Evolutionary conservation across 2,888 invertebrate genomes (phyloP), one percentile per base, ranked within the genome.

Genomic region (Eubasilissa splendida): DNA sequence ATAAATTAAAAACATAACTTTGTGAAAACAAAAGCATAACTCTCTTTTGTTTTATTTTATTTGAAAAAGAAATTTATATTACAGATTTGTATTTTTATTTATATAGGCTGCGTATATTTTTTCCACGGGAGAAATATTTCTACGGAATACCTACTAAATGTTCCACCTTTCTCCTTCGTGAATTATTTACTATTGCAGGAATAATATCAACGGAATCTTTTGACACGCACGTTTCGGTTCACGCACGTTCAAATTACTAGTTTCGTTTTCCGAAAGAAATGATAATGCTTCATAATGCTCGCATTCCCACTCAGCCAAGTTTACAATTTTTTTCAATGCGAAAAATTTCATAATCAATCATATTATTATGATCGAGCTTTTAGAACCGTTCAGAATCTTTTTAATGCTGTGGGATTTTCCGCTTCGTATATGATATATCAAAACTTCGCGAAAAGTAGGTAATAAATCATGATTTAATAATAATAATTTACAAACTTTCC

Each of bases 181-280:
- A 77, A 66, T 77, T 77, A 66, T 68, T 66, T 66, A 56, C 68
- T 68, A 77, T 68, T 66, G 54, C 74, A n/a, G 68, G 59, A 75
- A 66, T 63, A 74, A 81, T 81, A 78, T 75, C 68, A 76, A 68
- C 75, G 59, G 60, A 56, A 68, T 78, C 74, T 68, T 58, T 78
- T 81, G 78, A 75, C 81, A 81, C 81, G 81, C 81, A 76, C 76
- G 70, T 78, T 74, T 70, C 78, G 60, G 77, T 81, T 81, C 81
- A 81, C 81, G 81, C 78, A 76, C 80, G 31, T 76, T 56, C 8
- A 54, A 66, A 56, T 77, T 77, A 63, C 59, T 42, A 74, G 59
- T 58, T 52, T 70, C 31, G 53, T 53, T 54, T 71, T 71, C 71
- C 14, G 71, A 22, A 71, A 71, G 22, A 53, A 54, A 50, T 42